Percentiles rank a stretch among this genome's conserved stretches.
These are phyloP conservation scores for Cassiopea andromeda DNA, from an alignment of 30 jellyfish, hydroid and myxozoan species.

Conservation along the genomic window DNA sequence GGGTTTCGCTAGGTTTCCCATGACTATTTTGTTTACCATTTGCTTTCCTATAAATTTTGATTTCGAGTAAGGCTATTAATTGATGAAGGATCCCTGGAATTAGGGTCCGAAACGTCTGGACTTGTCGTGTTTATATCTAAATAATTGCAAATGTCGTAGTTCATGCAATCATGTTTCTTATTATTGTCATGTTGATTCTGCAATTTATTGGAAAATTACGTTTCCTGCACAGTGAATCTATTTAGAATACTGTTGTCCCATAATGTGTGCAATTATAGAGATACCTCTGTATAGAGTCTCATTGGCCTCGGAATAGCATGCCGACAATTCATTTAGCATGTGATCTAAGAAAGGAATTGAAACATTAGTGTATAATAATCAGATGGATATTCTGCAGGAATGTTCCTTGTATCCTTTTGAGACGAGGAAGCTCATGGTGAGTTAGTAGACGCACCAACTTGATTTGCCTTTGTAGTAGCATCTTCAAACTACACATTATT, in stretches of 20 bases:
- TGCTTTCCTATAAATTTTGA: too few species aligned
- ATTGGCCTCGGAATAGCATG: neutral
- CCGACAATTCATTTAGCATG: neutral
- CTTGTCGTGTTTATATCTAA: too few species aligned
- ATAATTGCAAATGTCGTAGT: too few species aligned
- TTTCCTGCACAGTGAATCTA: neutral
- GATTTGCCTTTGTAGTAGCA: conserved; percentile 6
- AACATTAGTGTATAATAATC: neutral
- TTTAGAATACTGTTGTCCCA: neutral
- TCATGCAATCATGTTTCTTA: neutral
- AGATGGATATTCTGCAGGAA: neutral
- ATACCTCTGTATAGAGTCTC: neutral
- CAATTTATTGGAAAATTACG: neutral
- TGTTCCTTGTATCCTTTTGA: neutral
- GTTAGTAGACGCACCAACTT: neutral
- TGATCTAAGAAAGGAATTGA: conserved; percentile 10
- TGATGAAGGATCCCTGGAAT: too few species aligned
- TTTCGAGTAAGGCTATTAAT: too few species aligned
- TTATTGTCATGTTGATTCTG: neutral
- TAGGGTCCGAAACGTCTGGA: too few species aligned
- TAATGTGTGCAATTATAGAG: neutral
- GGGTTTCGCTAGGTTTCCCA: too few species aligned
- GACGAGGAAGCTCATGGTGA: conserved; percentile 12
- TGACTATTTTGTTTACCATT: too few species aligned
- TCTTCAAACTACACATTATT: conserved; percentile 7